Evolutionary conservation across 2,888 invertebrate species (phyloP), one percentile per base, ranked within the genome.

Genomic region (Pecten maximus): DNA sequence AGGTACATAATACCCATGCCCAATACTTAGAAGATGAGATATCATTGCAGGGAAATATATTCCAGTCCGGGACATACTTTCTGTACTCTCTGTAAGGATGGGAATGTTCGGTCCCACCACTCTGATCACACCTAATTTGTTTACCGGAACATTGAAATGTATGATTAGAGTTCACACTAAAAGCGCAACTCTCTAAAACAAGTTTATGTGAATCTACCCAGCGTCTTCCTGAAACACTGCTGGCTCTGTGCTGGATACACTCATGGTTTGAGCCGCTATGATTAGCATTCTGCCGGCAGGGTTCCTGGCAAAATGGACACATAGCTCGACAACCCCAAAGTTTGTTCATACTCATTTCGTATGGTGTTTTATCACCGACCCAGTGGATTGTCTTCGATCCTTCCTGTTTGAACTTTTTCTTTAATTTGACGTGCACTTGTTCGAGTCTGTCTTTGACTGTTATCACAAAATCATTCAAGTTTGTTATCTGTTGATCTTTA

Each of bases 221-320:
- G 16, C 19, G 0, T 8, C n/a, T 2, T 19, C 89, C 90, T 10
- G n/a, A 0, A 40, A 91, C 2, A 19, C 89, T 89, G 0, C 0
- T 8, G 8, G 87, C 39, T 89, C 90, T 35, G 39, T 91, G 90
- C 40, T 91, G 90, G 35, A 91, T 50, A 60, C 90, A 91, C 12
- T 50, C 15, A 40, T 91, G 90, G n/a, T 23, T 23, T 35, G n/a
- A 16, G 4, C 35, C n/a, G 0, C 0, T n/a, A 2, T 28, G 23
- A 10, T 19, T 0, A 28, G 87, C 60, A 74, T 74, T 74, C 74
- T 10, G 15, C 19, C 87, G 19, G 87, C 90, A 91, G 0, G 90
- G 90, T 19, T 91, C 90, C 40, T 40, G 15, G 39, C 90, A 91
- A n/a, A 88, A 91, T 3, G 87, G 87, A 60, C 90, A 91, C n/a